phyloP scores from a whole-genome alignment of 1,140 invertebrate species.

The Aleiodes sp. region DNA sequence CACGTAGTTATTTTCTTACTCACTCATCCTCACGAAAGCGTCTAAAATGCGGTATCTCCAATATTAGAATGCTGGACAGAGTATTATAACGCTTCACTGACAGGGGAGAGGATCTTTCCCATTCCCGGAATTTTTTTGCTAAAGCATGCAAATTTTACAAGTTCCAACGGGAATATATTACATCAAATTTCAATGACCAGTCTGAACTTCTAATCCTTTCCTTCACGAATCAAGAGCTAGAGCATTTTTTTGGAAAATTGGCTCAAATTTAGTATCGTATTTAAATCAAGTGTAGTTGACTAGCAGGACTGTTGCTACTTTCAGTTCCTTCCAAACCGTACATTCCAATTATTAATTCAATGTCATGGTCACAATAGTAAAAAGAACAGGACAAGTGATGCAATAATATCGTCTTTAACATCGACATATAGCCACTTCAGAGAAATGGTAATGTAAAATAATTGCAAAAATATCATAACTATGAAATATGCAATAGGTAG shows the following conservation, averaged over 20 bases:
- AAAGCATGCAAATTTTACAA: conserved; percentile 43
- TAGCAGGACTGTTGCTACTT: too few relatives aligned
- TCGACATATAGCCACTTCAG: too few relatives aligned
- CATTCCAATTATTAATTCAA: too few relatives aligned
- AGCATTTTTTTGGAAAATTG: neutral
- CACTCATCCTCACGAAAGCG: conserved; percentile 30
- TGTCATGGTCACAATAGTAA: too few relatives aligned
- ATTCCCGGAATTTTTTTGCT: conserved; percentile 13
- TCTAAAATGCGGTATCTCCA: conserved; percentile 45
- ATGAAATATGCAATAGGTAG: too few relatives aligned
- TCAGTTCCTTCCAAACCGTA: too few relatives aligned
- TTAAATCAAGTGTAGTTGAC: neutral
- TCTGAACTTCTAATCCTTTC: conserved; percentile 44
- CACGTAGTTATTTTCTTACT: conserved; percentile 51
- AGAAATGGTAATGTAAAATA: too few relatives aligned
- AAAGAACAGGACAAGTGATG: too few relatives aligned
- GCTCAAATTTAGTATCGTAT: too few relatives aligned
- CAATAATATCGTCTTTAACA: too few relatives aligned
- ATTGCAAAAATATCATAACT: too few relatives aligned
- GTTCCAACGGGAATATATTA: conserved; percentile 23
- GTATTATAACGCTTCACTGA: conserved; percentile 59
- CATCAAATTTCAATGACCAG: conserved; percentile 44
- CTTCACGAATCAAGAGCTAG: conserved; percentile 38
- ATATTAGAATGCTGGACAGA: conserved; percentile 45
- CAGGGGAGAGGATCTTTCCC: conserved; percentile 41